phyloP scores from a whole-genome alignment of 2,888 invertebrate genomes.

The Agriopis marginaria region DNA sequence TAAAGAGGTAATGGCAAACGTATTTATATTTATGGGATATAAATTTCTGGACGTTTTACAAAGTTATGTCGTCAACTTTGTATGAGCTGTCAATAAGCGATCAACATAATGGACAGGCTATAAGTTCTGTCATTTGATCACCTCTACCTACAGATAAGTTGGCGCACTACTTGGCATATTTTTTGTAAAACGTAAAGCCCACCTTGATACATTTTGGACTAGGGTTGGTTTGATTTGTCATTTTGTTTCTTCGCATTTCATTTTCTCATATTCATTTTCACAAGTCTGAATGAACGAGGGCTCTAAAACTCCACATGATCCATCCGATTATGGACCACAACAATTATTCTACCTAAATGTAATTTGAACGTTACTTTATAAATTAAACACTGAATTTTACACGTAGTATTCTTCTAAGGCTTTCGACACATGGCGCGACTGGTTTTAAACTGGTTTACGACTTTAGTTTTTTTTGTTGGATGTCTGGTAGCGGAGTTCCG shows the following conservation, averaged over 20 bases:
- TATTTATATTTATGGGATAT: too few relatives aligned
- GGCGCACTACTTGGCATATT: neutral
- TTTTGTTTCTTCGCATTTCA: constrained; percentile 2
- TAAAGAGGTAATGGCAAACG: too few relatives aligned
- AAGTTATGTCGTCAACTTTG: too few relatives aligned
- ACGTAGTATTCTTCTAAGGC: neutral
- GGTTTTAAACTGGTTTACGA: too few relatives aligned
- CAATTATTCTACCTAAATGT: neutral
- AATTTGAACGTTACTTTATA: constrained; percentile 1
- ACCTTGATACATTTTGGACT: neutral
- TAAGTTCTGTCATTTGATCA: neutral
- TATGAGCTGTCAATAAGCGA: too few relatives aligned
- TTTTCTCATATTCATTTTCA: constrained; percentile 2
- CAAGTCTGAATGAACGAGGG: constrained; percentile 11
- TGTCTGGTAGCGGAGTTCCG: too few relatives aligned
- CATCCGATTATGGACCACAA: too few relatives aligned
- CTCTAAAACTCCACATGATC: neutral
- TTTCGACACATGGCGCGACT: too few relatives aligned
- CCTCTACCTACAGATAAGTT: neutral
- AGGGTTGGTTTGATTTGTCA: neutral
- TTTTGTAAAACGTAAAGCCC: neutral
- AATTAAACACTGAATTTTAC: neutral
- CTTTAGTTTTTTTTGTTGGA: too few relatives aligned
- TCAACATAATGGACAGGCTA: too few relatives aligned
- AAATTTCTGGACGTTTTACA: too few relatives aligned